These are phyloP conservation scores for Trididemnum clinides DNA, from an alignment of 23 tunicate species.

Conservation along the genomic window DNA sequence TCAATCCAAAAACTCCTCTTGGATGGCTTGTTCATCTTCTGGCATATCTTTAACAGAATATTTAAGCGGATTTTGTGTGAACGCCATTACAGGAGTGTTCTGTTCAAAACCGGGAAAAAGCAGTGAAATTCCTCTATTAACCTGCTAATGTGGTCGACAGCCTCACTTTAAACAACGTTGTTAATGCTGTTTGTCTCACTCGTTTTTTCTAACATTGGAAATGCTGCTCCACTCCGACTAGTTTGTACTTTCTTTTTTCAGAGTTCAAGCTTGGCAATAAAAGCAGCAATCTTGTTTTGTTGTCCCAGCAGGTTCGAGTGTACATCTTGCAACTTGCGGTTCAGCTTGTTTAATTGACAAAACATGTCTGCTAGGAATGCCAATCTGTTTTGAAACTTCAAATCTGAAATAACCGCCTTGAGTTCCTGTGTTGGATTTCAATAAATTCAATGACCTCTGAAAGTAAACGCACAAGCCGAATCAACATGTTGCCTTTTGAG, in stretches of 20 bases:
- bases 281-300: too few relatives aligned
- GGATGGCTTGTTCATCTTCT: conserved; percentile 27
- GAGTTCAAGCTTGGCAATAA: too few relatives aligned
- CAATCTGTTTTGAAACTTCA: conserved; percentile 23
- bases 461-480: conserved; percentile 35
- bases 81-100: background rate
- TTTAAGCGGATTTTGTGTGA: too few relatives aligned
- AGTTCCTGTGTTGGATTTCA: conserved; percentile 44
- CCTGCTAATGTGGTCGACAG: too few relatives aligned
- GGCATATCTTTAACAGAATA: too few relatives aligned
- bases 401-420: conserved; percentile 12
- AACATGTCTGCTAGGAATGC: conserved; percentile 61
- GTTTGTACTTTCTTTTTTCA: too few relatives aligned
- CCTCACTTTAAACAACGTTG: too few relatives aligned
- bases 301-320: too few relatives aligned
- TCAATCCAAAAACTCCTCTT: conserved; percentile 2
- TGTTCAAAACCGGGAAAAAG: background rate
- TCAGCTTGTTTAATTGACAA: conserved; percentile 52
- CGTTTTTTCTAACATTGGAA: too few relatives aligned
- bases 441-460: conserved; percentile 48
- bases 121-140: background rate
- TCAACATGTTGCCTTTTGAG: conserved; percentile 46
- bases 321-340: conserved; percentile 62
- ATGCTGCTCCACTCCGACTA: too few relatives aligned
- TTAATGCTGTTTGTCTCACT: too few relatives aligned